Evolutionary conservation across 1,140 invertebrate genomes (phyloP).

Genomic region (Sitobion miscanthi): DNA sequence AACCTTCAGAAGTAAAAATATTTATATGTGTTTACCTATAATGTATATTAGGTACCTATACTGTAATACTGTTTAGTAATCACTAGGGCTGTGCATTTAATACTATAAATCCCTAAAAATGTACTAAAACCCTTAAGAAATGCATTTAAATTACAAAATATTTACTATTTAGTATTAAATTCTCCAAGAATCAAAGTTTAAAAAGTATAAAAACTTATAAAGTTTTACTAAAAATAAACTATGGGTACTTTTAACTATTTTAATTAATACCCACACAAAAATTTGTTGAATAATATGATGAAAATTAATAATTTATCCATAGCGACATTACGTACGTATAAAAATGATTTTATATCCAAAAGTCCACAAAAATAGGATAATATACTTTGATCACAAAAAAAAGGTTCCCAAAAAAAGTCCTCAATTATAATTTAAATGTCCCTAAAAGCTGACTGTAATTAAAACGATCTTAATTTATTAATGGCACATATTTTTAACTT

Average conservation of each 20-base stretch:
- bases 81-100: neutral
- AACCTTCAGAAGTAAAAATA: slow-evolving; percentile 63
- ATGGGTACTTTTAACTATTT: neutral
- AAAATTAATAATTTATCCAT: neutral
- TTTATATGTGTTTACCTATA: neutral
- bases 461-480: no score
- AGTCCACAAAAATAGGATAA: neutral
- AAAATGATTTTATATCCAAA: neutral
- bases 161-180: neutral
- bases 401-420: no score
- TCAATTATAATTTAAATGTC: no score
- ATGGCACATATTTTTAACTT: no score
- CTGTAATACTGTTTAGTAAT: neutral
- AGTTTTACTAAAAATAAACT: neutral
- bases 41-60: no score
- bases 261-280: no score
- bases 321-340: neutral
- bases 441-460: no score
- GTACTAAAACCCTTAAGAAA: neutral
- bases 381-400: no score
- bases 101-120: neutral
- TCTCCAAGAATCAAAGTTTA: neutral
- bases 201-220: neutral
- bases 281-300: no score
- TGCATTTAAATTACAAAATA: neutral